Conservation (phyloP, 2,797 vertebrate genomes). For the Halcyon smyrnensis region DNA sequence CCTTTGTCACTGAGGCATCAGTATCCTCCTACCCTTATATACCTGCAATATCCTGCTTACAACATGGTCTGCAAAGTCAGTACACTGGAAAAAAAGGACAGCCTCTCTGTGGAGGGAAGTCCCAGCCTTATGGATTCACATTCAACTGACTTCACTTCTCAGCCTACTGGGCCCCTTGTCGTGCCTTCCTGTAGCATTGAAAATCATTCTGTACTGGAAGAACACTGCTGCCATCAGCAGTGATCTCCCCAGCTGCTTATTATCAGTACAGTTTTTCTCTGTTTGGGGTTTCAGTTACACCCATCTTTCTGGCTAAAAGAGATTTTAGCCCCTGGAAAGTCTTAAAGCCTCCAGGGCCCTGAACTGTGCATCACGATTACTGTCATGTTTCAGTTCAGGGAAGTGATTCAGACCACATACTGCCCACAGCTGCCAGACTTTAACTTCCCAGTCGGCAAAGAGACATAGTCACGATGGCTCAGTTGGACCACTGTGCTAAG, state of each 20-base stretch:
- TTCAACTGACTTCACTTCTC: neutral
- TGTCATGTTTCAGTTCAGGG: neutral
- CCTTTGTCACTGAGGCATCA: neutral
- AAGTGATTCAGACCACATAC: neutral
- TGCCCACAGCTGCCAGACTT: neutral
- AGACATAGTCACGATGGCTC: neutral
- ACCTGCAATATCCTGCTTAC: neutral
- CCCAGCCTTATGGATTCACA: neutral
- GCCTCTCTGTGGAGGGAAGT: neutral
- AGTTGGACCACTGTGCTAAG: neutral
- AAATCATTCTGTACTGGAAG: neutral
- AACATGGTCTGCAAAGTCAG: neutral
- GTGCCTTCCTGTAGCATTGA: neutral
- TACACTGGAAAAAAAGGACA: neutral
- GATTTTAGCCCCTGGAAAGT: neutral
- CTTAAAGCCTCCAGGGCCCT: neutral
- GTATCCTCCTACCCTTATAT: neutral
- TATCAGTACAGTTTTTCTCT: neutral
- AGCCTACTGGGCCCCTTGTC: neutral
- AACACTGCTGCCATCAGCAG: neutral
- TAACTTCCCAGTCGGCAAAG: neutral
- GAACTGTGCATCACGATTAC: neutral
- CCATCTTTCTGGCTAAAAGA: neutral
- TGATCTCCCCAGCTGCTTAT: neutral
- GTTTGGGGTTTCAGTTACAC: neutral